Percentiles rank a stretch among this genome's conserved stretches.
These are phyloP conservation scores for Lutjanus campechanus DNA, from an alignment of 2,797 vertebrate genomes.

Conservation along the genomic window DNA sequence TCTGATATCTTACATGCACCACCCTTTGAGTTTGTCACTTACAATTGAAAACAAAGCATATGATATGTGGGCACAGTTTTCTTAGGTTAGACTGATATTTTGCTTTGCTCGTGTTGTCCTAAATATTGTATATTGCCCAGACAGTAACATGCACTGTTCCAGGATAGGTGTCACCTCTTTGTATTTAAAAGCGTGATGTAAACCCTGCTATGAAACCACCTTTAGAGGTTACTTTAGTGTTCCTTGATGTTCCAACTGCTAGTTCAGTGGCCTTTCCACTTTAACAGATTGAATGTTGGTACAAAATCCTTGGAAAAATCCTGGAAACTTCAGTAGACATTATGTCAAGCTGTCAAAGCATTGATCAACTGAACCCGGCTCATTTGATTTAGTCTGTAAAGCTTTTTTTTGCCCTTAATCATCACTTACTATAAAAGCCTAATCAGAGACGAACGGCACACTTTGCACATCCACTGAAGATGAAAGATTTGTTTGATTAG, in stretches of 20 bases:
- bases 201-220: background rate
- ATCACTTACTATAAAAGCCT: background rate
- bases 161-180: background rate
- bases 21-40: no score
- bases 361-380: background rate
- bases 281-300: background rate
- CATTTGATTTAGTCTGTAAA: background rate
- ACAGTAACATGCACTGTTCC: no score
- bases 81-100: no score
- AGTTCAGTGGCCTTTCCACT: background rate
- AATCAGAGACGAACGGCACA: background rate
- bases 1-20: no score
- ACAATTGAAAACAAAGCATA: no score
- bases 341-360: no score
- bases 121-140: background rate
- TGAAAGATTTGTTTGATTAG: slow-evolving; percentile 2
- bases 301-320: background rate
- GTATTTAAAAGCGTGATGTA: no score
- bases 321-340: background rate
- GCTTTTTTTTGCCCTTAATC: background rate
- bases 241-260: background rate
- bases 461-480: background rate
- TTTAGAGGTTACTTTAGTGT: background rate
- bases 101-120: background rate
- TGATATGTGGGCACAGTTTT: background rate